Evolutionary conservation across 1,140 invertebrate species (phyloP).

Genomic region (Listronotus oregonensis): DNA sequence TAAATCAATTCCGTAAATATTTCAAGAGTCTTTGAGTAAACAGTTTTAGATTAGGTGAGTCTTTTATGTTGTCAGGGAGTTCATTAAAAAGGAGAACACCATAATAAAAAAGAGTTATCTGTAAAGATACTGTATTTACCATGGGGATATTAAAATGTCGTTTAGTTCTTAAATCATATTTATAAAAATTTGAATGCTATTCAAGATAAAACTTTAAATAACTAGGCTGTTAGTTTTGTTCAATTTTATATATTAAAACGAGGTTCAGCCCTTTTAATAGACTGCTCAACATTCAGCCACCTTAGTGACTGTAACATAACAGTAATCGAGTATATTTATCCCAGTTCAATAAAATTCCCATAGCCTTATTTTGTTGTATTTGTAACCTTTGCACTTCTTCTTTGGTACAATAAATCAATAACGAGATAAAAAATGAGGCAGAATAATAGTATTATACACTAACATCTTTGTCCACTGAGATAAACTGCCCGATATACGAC

Average conservation of each 20-base stretch:
- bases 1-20: too few species aligned
- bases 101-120: too few species aligned
- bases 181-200: too few species aligned
- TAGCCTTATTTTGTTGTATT: neutral
- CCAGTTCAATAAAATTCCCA: neutral
- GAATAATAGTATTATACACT: conserved; percentile 5
- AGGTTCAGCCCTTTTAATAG: neutral
- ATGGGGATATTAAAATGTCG: too few species aligned
- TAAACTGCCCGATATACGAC: too few species aligned
- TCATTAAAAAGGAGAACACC: conserved; percentile 20
- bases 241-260: too few species aligned
- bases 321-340: neutral
- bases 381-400: neutral
- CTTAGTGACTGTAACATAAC: neutral
- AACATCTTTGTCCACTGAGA: conserved; percentile 2
- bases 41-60: too few species aligned
- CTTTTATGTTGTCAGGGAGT: neutral
- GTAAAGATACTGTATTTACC: too few species aligned
- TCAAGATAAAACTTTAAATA: too few species aligned
- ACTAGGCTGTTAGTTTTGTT: too few species aligned
- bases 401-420: conserved; percentile 6
- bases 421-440: conserved; percentile 6
- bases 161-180: too few species aligned
- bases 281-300: neutral
- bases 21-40: too few species aligned